These are phyloP conservation scores for Gari tellinella DNA, from an alignment of 2,888 invertebrate species.

Conservation along the genomic window DNA sequence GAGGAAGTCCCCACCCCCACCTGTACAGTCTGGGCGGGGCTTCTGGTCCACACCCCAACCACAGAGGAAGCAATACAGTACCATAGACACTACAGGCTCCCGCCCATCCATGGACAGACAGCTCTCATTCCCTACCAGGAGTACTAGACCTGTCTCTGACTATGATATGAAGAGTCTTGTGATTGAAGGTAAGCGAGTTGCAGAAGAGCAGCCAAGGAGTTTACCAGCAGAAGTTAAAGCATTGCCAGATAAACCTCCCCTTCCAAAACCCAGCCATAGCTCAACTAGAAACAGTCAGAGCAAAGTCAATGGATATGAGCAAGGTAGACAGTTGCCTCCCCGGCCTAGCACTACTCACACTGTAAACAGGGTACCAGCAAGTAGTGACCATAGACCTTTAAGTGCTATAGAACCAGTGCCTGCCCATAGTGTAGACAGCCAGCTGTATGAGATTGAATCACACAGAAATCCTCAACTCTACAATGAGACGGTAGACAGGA, in stretches of 20 bases:
- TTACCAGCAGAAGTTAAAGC: constrained; percentile 27
- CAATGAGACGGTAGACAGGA: constrained; percentile 25
- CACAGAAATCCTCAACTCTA: no score
- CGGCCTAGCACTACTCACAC: constrained; percentile 12
- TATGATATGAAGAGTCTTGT: constrained; percentile 15
- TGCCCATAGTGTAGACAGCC: no score
- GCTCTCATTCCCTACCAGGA: constrained; percentile 34
- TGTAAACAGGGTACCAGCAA: constrained; percentile 22
- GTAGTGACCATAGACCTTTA: constrained; percentile 26
- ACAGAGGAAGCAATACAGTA: constrained; percentile 52
- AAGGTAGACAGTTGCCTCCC: neutral
- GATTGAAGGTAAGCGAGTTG: constrained; percentile 24
- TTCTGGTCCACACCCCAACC: constrained; percentile 71
- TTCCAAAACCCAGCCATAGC: constrained; percentile 38
- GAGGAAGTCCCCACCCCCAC: constrained; percentile 47
- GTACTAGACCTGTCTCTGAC: constrained; percentile 4
- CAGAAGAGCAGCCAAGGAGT: constrained; percentile 46
- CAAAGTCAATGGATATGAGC: neutral
- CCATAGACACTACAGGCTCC: neutral
- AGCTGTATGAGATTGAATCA: no score
- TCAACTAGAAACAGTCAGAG: constrained; percentile 1
- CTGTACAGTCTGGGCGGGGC: constrained; percentile 20
- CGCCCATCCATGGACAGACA: constrained; percentile 48
- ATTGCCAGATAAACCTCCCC: constrained; percentile 43
- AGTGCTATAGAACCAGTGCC: neutral